Evolutionary conservation across 92 coral and sea anemone genomes (phyloP).

Genomic region (Epizoanthus illoricatus): DNA sequence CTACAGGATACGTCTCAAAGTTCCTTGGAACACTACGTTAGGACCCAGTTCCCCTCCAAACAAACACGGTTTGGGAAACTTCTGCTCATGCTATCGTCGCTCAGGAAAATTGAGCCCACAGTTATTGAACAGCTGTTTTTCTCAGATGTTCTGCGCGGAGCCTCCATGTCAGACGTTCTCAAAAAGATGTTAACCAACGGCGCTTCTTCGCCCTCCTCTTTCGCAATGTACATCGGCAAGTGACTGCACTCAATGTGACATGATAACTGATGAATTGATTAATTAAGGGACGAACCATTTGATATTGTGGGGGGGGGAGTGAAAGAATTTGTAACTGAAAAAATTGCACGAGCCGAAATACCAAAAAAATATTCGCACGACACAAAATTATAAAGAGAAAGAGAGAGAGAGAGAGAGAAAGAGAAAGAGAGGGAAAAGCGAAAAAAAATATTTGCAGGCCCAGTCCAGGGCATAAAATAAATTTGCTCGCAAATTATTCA

Average conservation of each 20-base stretch:
- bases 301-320: too few relatives aligned
- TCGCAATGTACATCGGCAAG: constrained; percentile 25
- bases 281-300: too few relatives aligned
- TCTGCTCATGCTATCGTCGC: constrained; percentile 82
- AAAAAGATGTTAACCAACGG: constrained; percentile 75
- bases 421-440: too few relatives aligned
- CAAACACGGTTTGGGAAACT: constrained; percentile 88
- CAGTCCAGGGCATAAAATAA: too few relatives aligned
- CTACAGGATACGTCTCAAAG: constrained; percentile 91
- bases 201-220: constrained; percentile 42
- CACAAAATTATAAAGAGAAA: too few relatives aligned
- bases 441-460: too few relatives aligned
- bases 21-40: constrained; percentile 82
- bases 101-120: constrained; percentile 82
- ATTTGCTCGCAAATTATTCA: too few relatives aligned
- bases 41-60: constrained; percentile 75
- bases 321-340: too few relatives aligned
- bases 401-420: too few relatives aligned
- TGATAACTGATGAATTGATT: too few relatives aligned
- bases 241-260: not conserved
- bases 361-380: too few relatives aligned
- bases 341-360: too few relatives aligned
- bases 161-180: constrained; percentile 85
- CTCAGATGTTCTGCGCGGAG: constrained; percentile 84
- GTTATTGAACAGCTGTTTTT: constrained; percentile 91